Evolutionary conservation across 1,140 invertebrate genomes (phyloP).

Genomic region (Atta colombica): DNA sequence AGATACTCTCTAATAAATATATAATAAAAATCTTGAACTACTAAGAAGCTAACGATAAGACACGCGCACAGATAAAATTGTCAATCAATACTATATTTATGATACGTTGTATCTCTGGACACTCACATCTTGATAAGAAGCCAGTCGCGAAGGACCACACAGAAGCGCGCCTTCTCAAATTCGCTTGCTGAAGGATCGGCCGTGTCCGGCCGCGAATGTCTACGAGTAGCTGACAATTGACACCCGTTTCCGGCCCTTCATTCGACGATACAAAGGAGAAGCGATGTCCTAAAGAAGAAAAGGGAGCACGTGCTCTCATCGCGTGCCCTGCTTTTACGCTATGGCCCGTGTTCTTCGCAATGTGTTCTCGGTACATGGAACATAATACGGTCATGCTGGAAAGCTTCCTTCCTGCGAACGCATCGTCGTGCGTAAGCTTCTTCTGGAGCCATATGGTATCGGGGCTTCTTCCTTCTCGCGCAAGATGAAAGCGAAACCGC

Average conservation of each 20-base stretch:
- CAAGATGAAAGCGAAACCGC: slow-evolving; percentile 74
- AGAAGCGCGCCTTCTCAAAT: slow-evolving; percentile 59
- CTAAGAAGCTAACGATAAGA: slow-evolving; percentile 7
- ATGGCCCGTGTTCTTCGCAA: slow-evolving; percentile 66
- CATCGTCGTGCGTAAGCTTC: slow-evolving; percentile 45
- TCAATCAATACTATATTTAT: slow-evolving; percentile 24
- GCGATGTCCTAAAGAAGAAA: slow-evolving; percentile 63
- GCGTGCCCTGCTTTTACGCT: slow-evolving; percentile 71
- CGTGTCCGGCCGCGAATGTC: slow-evolving; percentile 52
- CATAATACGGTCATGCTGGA: slow-evolving; percentile 78
- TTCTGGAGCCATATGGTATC: slow-evolving; percentile 54
- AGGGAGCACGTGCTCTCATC: slow-evolving; percentile 79
- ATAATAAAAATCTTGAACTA: background rate
- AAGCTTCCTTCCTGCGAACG: slow-evolving; percentile 80
- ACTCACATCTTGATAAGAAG: slow-evolving; percentile 43
- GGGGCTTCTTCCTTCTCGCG: slow-evolving; percentile 32
- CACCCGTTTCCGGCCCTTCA: slow-evolving; percentile 79
- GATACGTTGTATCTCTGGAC: background rate
- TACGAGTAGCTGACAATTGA: slow-evolving; percentile 78
- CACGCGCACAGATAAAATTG: background rate
- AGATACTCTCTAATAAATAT: background rate
- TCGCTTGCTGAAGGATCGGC: slow-evolving; percentile 36
- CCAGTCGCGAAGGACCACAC: slow-evolving; percentile 75
- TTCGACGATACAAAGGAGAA: slow-evolving; percentile 58
- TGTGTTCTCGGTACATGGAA: slow-evolving; percentile 74